A percentile compares a stretch with the other conserved stretches of the same genome.
phyloP scores from a whole-genome alignment of 1,140 invertebrate species.

The Procambarus clarkii region DNA sequence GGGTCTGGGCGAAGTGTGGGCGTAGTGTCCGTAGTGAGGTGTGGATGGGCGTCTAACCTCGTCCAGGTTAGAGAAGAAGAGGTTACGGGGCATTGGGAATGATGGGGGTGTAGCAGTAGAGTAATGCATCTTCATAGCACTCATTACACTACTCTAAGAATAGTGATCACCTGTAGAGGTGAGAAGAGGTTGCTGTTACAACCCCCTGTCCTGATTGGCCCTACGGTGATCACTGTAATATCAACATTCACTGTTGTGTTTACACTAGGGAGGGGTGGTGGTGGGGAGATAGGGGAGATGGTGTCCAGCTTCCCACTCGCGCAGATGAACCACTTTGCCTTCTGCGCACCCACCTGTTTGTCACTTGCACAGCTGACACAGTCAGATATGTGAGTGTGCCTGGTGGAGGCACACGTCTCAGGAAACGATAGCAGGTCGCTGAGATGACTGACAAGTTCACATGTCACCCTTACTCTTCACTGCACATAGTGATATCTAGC shows the following conservation, averaged over 20 bases:
- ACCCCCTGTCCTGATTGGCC: not conserved
- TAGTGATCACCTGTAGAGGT: constrained; percentile 1
- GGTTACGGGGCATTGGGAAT: constrained; percentile 56
- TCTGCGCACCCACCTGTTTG: constrained; percentile 65
- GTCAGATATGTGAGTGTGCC: constrained; percentile 39
- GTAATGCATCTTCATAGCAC: constrained; percentile 66
- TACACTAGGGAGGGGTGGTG: too few species aligned
- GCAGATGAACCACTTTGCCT: constrained; percentile 26
- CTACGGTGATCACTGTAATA: too few species aligned
- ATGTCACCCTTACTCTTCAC: too few species aligned
- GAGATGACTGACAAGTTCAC: not conserved
- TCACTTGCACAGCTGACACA: constrained; percentile 27
- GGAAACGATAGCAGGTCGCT: constrained; percentile 27
- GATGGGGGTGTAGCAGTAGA: constrained; percentile 61
- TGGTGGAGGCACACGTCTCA: constrained; percentile 23
- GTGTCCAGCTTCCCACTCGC: constrained; percentile 23
- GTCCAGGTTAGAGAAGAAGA: constrained; percentile 66
- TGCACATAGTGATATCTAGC: too few species aligned
- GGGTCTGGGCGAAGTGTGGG: constrained; percentile 47
- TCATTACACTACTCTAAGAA: constrained; percentile 39
- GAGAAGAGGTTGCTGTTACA: not conserved
- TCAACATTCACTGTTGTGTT: not conserved
- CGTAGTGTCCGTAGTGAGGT: constrained; percentile 49
- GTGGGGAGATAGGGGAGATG: not conserved
- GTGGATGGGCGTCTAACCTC: constrained; percentile 60